A percentile compares a stretch with the other conserved stretches of the same genome.
phyloP scores from a whole-genome alignment of 1,140 invertebrate species.

The Parasteatoda tepidariorum region DNA sequence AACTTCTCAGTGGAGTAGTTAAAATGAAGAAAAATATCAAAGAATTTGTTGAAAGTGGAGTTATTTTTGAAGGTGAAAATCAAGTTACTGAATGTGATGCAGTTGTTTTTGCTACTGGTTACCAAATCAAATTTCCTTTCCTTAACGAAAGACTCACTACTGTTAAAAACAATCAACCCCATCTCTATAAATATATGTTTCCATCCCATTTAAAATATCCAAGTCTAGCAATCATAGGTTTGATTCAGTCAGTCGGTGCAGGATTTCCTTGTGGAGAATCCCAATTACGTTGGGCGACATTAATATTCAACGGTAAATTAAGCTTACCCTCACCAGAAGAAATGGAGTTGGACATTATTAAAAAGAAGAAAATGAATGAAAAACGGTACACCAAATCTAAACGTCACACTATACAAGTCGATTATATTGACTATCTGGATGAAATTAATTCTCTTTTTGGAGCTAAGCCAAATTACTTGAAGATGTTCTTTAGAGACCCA shows the following conservation, averaged over 20 bases:
- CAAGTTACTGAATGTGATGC: constrained; percentile 64
- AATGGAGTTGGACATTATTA: constrained; percentile 68
- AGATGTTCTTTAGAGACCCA: constrained; percentile 66
- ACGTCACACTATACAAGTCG: constrained; percentile 52
- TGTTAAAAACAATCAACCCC: constrained; percentile 61
- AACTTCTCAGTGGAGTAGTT: constrained; percentile 70
- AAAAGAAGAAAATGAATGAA: constrained; percentile 64
- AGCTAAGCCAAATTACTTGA: constrained; percentile 66
- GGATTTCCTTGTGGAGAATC: constrained; percentile 72
- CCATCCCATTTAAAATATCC: constrained; percentile 66
- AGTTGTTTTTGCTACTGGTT: constrained; percentile 69
- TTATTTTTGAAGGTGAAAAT: constrained; percentile 65
- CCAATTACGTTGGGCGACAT: constrained; percentile 69
- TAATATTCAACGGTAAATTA: constrained; percentile 56
- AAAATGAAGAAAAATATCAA: constrained; percentile 68
- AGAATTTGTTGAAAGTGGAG: constrained; percentile 65
- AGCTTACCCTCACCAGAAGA: constrained; percentile 63
- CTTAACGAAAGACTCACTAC: constrained; percentile 59
- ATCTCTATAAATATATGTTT: constrained; percentile 71
- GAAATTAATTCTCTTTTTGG: constrained; percentile 67
- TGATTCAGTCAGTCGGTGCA: constrained; percentile 71
- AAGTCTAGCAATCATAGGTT: constrained; percentile 71
- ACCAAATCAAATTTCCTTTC: constrained; percentile 69
- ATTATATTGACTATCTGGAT: constrained; percentile 64
- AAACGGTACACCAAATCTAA: constrained; percentile 64